Conservation (phyloP, 2,797 vertebrate genomes). For the Cheirogaleus major region DNA sequence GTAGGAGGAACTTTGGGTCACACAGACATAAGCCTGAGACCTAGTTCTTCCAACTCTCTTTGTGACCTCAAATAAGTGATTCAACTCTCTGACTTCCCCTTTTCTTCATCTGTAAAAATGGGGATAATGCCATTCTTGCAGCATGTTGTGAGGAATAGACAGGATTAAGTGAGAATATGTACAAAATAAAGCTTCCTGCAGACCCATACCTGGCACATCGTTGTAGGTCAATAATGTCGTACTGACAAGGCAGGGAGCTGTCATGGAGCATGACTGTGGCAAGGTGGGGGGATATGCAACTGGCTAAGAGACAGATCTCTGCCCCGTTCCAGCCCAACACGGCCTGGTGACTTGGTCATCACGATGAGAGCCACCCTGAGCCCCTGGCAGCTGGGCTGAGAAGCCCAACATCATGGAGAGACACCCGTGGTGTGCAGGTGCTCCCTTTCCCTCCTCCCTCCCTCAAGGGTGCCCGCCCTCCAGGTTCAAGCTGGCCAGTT, state of each 20-base stretch:
- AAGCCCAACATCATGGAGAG: too few relatives aligned
- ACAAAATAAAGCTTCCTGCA: neutral
- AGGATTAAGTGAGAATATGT: neutral
- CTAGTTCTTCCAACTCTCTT: neutral
- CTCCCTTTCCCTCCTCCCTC: neutral
- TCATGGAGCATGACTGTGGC: neutral
- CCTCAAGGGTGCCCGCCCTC: neutral
- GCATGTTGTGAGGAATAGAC: neutral
- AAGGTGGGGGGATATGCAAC: accelerated
- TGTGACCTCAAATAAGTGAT: neutral
- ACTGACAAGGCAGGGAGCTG: neutral
- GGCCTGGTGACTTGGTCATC: neutral
- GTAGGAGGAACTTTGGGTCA: too few relatives aligned
- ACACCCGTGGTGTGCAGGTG: too few relatives aligned
- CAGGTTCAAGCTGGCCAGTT: neutral
- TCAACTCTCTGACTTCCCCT: neutral
- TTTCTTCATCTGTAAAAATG: neutral
- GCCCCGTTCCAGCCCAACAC: accelerated
- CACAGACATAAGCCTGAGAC: neutral
- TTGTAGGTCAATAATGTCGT: neutral
- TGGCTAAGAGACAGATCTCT: too few relatives aligned
- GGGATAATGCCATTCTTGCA: neutral
- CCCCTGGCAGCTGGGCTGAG: too few relatives aligned
- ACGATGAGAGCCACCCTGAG: accelerated
- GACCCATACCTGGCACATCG: neutral